Evolutionary conservation across 2,888 invertebrate species (phyloP), one percentile per base, ranked within the genome.

Genomic region (Drosophila merina): DNA sequence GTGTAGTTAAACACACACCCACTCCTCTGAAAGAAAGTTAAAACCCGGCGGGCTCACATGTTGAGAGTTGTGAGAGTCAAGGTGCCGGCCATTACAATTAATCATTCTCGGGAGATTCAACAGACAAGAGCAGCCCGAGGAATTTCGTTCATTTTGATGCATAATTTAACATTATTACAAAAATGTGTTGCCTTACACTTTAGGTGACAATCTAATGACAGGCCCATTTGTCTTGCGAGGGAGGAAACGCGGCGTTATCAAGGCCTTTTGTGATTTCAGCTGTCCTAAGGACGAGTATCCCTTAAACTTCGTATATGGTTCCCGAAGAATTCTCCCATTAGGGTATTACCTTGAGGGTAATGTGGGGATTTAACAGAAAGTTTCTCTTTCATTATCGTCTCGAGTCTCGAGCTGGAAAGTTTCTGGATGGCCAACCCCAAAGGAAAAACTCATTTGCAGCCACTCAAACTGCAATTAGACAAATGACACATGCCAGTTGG

Each of bases 151-250:
- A 72, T 75, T 84, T 80, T 81, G 71, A 68, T 71, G 85, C 87
- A 69, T 80, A 86, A 86, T 80, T 80, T 73, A 80, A 77, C 68
- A 71, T 86, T 71, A 82, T 71, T 76, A 62, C 66, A 59, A 76
- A 66, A 85, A 74, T 79, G 54, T 77, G 75, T 57, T 73, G 73
- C 86, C 25, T 25, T 44, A 77, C 75, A 75, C 76, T 49, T 50
- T 62, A 36, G 47, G 59, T 67, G 67, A 54, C 64, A 64, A 54
- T 38, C 45, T 54, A 40, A 54, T 12, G 45, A 64, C 31, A 44
- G 7, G 36, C 30, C 36, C 64, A 64, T 64, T 67, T 47, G 31
- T 64, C 67, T 47, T 31, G 9, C 12, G 38, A 31, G n/a, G 31
- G 12, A 10, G 20, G n/a, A 7, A 2, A 40, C 1, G 31, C 26